Evolutionary conservation across 2,113 vertebrate genomes (phyloP).

Genomic region (Marcusenius ussheri): DNA sequence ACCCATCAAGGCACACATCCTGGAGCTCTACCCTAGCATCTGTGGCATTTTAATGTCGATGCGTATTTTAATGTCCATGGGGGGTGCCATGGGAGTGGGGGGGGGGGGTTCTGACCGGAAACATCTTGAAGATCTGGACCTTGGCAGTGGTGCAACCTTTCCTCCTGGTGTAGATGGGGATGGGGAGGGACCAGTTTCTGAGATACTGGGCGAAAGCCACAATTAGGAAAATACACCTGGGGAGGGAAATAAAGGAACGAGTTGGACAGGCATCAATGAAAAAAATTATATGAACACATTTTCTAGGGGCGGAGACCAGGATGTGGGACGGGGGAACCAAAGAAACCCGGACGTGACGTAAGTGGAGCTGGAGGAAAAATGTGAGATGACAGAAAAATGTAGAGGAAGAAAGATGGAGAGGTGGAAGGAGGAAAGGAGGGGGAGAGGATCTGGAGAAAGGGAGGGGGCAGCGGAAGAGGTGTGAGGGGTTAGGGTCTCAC

Average conservation of each 20-base stretch:
- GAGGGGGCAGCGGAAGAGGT: background rate
- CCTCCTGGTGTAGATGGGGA: conserved; percentile 71
- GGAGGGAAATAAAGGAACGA: conserved; percentile 11
- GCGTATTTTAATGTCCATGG: too few relatives aligned
- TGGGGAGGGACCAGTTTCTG: conserved; percentile 61
- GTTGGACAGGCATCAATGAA: background rate
- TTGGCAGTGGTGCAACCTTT: conserved; percentile 66
- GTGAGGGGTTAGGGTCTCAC: conserved; percentile 51
- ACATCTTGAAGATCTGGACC: conserved; percentile 93
- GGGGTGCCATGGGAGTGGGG: background rate
- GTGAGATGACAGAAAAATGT: background rate
- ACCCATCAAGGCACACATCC: background rate
- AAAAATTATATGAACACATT: background rate
- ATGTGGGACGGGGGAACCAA: background rate
- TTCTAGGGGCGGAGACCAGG: background rate
- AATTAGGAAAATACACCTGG: conserved; percentile 84
- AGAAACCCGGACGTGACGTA: background rate
- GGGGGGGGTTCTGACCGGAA: conserved; percentile 69
- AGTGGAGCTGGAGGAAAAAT: background rate
- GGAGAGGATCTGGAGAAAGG: background rate
- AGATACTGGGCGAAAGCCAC: conserved; percentile 90
- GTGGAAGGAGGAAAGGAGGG: background rate
- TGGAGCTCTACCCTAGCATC: background rate
- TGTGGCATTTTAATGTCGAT: background rate
- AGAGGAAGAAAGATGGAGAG: background rate